phyloP scores from a whole-genome alignment of 2,113 vertebrate species.

The Maccullochella peelii region DNA sequence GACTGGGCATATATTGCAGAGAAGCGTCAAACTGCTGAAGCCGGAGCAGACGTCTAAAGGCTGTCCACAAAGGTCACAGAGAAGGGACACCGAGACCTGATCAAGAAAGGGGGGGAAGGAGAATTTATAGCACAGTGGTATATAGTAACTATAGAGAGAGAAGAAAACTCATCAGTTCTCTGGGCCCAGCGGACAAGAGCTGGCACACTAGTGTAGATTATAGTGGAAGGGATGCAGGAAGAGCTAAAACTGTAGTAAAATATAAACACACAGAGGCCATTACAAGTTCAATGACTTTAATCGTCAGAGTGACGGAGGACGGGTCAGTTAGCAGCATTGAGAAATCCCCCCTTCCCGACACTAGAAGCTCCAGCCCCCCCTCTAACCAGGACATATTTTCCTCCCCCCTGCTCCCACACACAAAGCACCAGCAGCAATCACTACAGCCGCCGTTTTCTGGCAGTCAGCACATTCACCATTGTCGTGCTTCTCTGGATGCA shows the following conservation, averaged over 20 bases:
- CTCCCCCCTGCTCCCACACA: constrained; percentile 53
- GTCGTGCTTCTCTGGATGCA: constrained; percentile 65
- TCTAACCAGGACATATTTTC: constrained; percentile 56
- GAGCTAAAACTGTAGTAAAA: constrained; percentile 22
- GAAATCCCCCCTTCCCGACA: background rate
- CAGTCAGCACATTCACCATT: constrained; percentile 77
- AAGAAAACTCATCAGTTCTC: background rate
- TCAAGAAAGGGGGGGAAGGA: background rate
- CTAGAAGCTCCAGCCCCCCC: constrained; percentile 29
- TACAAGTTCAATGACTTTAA: constrained; percentile 59
- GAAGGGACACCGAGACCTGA: background rate
- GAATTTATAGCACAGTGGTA: accelerated
- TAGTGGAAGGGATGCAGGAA: constrained; percentile 13
- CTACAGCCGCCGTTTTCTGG: constrained; percentile 52
- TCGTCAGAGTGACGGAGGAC: constrained; percentile 43
- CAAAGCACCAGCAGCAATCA: constrained; percentile 66
- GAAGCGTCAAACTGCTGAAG: background rate
- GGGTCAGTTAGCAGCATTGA: constrained; percentile 19
- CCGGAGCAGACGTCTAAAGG: background rate
- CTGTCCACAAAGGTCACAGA: background rate
- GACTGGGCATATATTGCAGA: background rate
- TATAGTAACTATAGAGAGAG: background rate
- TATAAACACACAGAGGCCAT: constrained; percentile 40
- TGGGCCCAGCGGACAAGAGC: background rate
- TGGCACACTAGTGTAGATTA: background rate